Conservation (phyloP, 2,797 vertebrate genomes). For the Siniperca undulata region DNA sequence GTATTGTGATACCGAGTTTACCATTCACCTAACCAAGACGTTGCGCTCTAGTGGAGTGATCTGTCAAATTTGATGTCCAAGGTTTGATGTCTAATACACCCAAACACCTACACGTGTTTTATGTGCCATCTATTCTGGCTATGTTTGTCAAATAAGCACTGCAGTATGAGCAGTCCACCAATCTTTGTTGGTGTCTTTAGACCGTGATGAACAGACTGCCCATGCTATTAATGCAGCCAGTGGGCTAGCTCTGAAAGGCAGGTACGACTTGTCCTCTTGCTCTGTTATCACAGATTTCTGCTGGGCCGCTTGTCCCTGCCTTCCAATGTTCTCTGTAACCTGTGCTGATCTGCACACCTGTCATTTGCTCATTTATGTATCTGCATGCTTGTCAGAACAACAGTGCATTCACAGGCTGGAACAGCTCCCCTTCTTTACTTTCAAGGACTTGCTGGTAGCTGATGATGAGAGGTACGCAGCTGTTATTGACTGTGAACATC, state of each 20-base stretch:
- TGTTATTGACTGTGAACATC: slow-evolving; percentile 23
- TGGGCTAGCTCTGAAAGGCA: slow-evolving; percentile 29
- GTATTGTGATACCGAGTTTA: slow-evolving; percentile 14
- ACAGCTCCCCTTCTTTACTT: slow-evolving; percentile 30
- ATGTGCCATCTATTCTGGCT: slow-evolving; percentile 7
- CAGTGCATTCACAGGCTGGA: slow-evolving; percentile 10
- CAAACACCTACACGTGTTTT: slow-evolving; percentile 44
- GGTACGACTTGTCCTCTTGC: slow-evolving; percentile 46
- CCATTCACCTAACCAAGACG: not conserved
- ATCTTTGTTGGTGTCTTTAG: slow-evolving; percentile 29
- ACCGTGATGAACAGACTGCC: slow-evolving; percentile 35
- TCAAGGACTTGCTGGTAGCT: slow-evolving; percentile 42
- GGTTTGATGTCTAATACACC: slow-evolving; percentile 1
- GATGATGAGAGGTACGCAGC: slow-evolving; percentile 41
- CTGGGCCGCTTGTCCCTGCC: not conserved
- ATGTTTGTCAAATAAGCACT: slow-evolving; percentile 32
- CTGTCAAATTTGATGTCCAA: slow-evolving; percentile 7
- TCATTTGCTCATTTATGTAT: slow-evolving; percentile 26
- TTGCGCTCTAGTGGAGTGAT: not conserved
- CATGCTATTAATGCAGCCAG: slow-evolving; percentile 29
- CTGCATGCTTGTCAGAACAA: slow-evolving; percentile 31
- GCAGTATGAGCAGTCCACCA: slow-evolving; percentile 48
- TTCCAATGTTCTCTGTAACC: slow-evolving; percentile 14
- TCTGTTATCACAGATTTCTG: slow-evolving; percentile 26
- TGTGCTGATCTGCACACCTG: slow-evolving; percentile 29